phyloP scores from a whole-genome alignment of 2,888 invertebrate species.

The Drosophila mulleri region DNA sequence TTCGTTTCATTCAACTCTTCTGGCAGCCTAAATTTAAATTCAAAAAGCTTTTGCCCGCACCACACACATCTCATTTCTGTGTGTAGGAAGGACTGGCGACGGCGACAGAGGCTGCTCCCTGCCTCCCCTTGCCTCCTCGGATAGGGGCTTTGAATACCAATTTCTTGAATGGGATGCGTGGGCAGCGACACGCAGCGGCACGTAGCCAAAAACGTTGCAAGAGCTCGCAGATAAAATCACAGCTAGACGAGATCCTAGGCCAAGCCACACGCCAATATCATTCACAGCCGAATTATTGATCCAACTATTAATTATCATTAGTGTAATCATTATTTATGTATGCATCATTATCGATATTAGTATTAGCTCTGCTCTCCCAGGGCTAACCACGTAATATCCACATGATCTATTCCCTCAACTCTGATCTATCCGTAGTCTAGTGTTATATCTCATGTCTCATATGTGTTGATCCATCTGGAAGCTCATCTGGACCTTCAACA shows the following conservation, averaged over 20 bases:
- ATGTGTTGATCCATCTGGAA: not conserved
- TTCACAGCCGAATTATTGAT: slow-evolving; percentile 16
- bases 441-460: not conserved
- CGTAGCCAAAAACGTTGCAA: slow-evolving; percentile 54
- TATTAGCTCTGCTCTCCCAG: no score
- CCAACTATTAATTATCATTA: no score
- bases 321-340: no score
- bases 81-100: slow-evolving; percentile 56
- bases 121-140: slow-evolving; percentile 4
- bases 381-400: no score
- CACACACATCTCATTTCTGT: slow-evolving; percentile 42
- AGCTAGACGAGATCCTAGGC: slow-evolving; percentile 37
- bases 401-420: no score
- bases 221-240: slow-evolving; percentile 51
- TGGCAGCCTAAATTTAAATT: slow-evolving; percentile 53
- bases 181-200: slow-evolving; percentile 53
- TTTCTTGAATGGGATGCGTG: slow-evolving; percentile 57
- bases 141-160: slow-evolving; percentile 51
- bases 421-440: no score
- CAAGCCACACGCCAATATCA: slow-evolving; percentile 28
- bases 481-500: not conserved
- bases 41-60: slow-evolving; percentile 51
- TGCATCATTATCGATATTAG: no score
- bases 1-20: slow-evolving; percentile 56
- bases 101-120: slow-evolving; percentile 33